Evolutionary conservation across 2,113 vertebrate species (phyloP).

Genomic region (Chionis minor): DNA sequence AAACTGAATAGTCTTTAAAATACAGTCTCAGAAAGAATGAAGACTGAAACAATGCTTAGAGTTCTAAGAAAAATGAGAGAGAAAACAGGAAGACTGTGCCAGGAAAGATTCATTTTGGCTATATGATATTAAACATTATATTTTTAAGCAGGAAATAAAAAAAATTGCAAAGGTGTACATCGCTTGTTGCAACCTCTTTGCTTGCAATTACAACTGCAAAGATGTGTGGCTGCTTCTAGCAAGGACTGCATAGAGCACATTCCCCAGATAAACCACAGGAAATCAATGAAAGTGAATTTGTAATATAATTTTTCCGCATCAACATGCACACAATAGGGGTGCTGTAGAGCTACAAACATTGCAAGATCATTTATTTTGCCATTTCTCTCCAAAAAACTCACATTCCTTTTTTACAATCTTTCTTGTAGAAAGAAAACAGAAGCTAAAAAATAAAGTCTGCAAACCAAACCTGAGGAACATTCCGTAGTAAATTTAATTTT

Average conservation of each 20-base stretch:
- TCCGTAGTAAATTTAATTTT: background rate
- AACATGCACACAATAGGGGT: background rate
- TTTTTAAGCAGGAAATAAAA: background rate
- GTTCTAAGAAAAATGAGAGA: background rate
- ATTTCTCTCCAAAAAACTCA: background rate
- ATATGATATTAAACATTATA: background rate
- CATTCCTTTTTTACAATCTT: background rate
- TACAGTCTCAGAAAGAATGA: background rate
- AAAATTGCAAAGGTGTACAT: background rate
- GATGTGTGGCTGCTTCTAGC: background rate
- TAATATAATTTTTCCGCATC: background rate
- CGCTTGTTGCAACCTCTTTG: background rate
- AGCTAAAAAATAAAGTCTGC: background rate
- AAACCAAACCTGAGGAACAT: background rate
- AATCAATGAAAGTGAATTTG: background rate
- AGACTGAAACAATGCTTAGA: background rate
- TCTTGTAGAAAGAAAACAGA: background rate
- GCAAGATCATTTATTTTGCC: background rate
- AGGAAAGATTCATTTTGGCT: background rate
- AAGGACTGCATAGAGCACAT: background rate
- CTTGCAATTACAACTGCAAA: background rate
- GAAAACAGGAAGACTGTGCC: background rate
- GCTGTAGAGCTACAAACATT: background rate
- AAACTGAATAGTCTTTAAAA: background rate
- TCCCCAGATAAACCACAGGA: background rate